phyloP scores from a whole-genome alignment of 2,888 invertebrate species.

The Glyphotaelius pellucidus region DNA sequence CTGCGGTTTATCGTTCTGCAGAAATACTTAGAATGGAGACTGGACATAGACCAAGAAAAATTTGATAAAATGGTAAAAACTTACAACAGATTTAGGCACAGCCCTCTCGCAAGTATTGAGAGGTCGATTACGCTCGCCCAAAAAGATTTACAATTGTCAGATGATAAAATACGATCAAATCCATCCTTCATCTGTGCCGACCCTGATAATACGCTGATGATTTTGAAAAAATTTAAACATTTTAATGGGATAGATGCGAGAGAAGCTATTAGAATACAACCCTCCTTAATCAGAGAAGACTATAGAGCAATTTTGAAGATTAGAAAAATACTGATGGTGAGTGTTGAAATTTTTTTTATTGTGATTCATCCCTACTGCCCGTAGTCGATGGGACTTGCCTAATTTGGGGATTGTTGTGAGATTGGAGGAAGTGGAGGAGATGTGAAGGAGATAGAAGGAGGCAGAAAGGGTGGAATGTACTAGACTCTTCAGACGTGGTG shows the following conservation, averaged over 20 bases:
- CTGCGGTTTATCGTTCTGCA: conserved; percentile 54
- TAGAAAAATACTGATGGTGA: conserved; percentile 41
- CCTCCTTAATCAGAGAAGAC: conserved; percentile 37
- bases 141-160: conserved; percentile 39
- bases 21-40: conserved; percentile 57
- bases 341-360: neutral
- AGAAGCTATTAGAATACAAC: conserved; percentile 2
- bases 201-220: conserved; percentile 46
- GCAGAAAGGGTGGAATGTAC: no score
- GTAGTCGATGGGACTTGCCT: neutral
- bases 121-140: conserved; percentile 52
- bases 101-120: conserved; percentile 45
- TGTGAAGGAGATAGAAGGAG: neutral
- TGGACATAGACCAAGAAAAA: conserved; percentile 46
- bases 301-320: conserved; percentile 45
- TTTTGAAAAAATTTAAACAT: conserved; percentile 36
- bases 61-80: conserved; percentile 39
- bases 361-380: neutral
- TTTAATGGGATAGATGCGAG: conserved; percentile 44
- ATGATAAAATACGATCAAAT: conserved; percentile 40
- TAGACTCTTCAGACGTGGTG: no score
- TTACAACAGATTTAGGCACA: conserved; percentile 52
- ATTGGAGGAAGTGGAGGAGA: neutral
- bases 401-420: neutral
- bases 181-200: conserved; percentile 47